Conservation (phyloP, 2,113 vertebrate genomes). For the Oncorhynchus gorbuscha region DNA sequence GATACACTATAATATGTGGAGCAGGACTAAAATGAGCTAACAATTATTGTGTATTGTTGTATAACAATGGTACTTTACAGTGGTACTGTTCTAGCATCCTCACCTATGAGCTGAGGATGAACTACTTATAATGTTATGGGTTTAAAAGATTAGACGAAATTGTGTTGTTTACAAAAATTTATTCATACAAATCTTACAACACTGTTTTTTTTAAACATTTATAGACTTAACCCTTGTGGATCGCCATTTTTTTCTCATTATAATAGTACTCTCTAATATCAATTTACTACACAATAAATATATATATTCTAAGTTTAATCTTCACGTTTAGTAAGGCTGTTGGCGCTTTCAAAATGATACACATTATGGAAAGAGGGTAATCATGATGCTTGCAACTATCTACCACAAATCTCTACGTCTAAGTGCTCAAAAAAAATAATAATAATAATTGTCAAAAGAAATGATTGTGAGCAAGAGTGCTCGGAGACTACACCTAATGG, state of each 20-base stretch:
- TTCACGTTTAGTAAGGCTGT: conserved; percentile 91
- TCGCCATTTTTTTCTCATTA: conserved; percentile 82
- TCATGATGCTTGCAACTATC: conserved; percentile 78
- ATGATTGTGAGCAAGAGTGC: conserved; percentile 60
- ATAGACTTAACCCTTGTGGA: conserved; percentile 86
- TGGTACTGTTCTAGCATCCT: neutral
- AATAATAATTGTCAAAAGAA: conserved; percentile 53
- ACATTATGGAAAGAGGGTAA: conserved; percentile 78
- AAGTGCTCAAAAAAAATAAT: conserved; percentile 68
- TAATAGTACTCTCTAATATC: conserved; percentile 73
- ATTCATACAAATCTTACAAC: conserved; percentile 99
- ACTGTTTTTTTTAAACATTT: conserved; percentile 83
- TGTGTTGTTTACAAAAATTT: conserved; percentile 99
- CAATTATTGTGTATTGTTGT: conserved; percentile 1
- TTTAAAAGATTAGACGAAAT: conserved; percentile 92
- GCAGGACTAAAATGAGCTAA: neutral
- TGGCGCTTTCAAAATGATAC: conserved; percentile 84
- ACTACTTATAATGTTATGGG: conserved; percentile 23
- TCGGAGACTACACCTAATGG: conserved; percentile 74
- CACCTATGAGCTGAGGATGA: conserved; percentile 26
- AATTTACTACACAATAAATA: conserved; percentile 90
- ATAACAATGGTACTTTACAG: neutral
- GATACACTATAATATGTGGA: neutral
- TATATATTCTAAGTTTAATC: conserved; percentile 79
- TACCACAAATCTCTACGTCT: conserved; percentile 75